These are phyloP conservation scores for Spinibarbus caldwelli DNA, from an alignment of 2,797 vertebrate genomes.

Conservation along the genomic window DNA sequence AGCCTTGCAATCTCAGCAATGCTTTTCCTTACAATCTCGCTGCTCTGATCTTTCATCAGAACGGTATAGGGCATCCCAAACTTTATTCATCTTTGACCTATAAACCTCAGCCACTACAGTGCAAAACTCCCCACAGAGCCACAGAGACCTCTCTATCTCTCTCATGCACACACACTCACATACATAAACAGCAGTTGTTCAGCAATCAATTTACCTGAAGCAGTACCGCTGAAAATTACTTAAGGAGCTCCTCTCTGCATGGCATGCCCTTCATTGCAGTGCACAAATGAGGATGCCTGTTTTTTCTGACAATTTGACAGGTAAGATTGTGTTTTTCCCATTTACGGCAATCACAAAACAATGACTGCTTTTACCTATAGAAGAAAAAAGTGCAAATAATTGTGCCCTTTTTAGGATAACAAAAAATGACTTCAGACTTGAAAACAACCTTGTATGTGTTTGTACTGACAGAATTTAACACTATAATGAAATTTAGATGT, in stretches of 20 bases:
- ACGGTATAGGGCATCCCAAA: slow-evolving; percentile 26
- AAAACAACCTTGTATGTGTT: neutral
- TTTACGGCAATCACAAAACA: slow-evolving; percentile 1
- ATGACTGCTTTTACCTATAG: neutral
- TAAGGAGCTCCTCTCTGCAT: slow-evolving; percentile 33
- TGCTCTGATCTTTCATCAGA: slow-evolving; percentile 39
- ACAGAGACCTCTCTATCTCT: neutral
- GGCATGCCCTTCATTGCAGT: slow-evolving; percentile 6
- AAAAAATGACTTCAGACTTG: neutral
- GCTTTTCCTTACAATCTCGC: slow-evolving; percentile 23
- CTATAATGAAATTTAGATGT: too few relatives aligned
- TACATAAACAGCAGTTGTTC: slow-evolving; percentile 18
- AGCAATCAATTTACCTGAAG: slow-evolving; percentile 42
- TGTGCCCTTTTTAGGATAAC: neutral
- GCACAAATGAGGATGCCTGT: slow-evolving; percentile 27
- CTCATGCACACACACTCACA: neutral
- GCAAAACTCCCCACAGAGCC: slow-evolving; percentile 18
- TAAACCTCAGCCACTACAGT: slow-evolving; percentile 42
- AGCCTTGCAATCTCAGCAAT: neutral
- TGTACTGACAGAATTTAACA: too few relatives aligned
- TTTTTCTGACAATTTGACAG: slow-evolving; percentile 27
- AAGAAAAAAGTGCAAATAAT: neutral
- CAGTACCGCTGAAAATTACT: slow-evolving; percentile 17
- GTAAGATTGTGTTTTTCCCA: slow-evolving; percentile 4
- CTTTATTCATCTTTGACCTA: slow-evolving; percentile 48